Conservation (phyloP, 2,113 vertebrate species). For the Amblyopsis rosae region DNA sequence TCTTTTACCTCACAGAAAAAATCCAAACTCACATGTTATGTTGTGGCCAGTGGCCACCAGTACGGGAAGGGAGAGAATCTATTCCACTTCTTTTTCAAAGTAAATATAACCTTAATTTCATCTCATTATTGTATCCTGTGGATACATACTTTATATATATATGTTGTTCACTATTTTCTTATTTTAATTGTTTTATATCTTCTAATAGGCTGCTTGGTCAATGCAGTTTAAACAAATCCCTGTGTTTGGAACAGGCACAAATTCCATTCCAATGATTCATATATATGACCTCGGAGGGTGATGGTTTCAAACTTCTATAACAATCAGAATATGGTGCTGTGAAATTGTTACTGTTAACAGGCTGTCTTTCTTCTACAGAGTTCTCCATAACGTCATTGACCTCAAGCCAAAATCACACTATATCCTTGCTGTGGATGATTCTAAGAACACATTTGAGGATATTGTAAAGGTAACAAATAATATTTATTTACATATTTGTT, state of each 20-base stretch:
- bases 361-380: conserved; percentile 70
- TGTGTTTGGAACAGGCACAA: conserved; percentile 84
- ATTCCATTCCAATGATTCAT: conserved; percentile 89
- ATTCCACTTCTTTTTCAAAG: conserved; percentile 93
- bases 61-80: conserved; percentile 88
- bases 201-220: conserved; percentile 81
- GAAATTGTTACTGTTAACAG: background rate
- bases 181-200: conserved; percentile 17
- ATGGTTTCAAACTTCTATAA: background rate
- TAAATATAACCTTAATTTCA: conserved; percentile 51
- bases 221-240: conserved; percentile 78
- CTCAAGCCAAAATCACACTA: conserved; percentile 79
- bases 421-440: conserved; percentile 86
- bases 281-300: conserved; percentile 87
- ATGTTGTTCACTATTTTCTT: background rate
- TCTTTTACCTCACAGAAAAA: conserved; percentile 75
- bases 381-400: conserved; percentile 87
- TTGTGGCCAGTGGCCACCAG: conserved; percentile 85
- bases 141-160: background rate
- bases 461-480: conserved; percentile 80
- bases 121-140: background rate
- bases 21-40: conserved; percentile 78
- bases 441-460: conserved; percentile 81
- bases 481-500: background rate
- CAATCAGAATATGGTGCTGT: background rate